Percentiles rank a stretch among this genome's conserved stretches.
Evolutionary conservation across 2,797 vertebrate genomes (phyloP).

Genomic region (Sciaenops ocellatus): DNA sequence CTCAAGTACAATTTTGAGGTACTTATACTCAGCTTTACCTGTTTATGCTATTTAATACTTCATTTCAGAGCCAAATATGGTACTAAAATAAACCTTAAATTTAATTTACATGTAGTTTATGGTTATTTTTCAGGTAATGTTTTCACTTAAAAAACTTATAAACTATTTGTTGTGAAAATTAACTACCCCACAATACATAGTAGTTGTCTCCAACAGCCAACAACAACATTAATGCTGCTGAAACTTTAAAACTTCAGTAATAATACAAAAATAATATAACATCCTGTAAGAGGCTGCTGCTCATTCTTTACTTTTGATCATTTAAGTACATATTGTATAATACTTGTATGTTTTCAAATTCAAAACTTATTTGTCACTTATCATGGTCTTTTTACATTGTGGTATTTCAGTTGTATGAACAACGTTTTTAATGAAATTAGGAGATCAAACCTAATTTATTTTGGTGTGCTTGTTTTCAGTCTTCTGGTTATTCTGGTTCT

Average conservation of each 20-base stretch:
- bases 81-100: not conserved
- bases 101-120: not conserved
- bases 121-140: not conserved
- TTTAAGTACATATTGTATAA: too few relatives aligned
- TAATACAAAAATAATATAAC: not conserved
- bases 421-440: not conserved
- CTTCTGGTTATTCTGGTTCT: not conserved
- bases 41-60: not conserved
- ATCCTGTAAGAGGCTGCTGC: not conserved
- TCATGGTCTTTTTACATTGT: not conserved
- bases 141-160: not conserved
- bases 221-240: not conserved
- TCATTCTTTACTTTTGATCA: not conserved
- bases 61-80: not conserved
- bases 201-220: not conserved
- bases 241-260: not conserved
- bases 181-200: not conserved
- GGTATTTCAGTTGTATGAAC: not conserved
- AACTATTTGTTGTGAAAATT: too few relatives aligned
- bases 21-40: not conserved
- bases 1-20: conserved; percentile 2
- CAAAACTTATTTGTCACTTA: not conserved
- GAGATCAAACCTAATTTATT: not conserved
- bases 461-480: not conserved
- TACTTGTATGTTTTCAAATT: not conserved